A percentile compares a stretch with the other conserved stretches of the same genome.
These are phyloP conservation scores for Nerophis ophidion DNA, from an alignment of 2,113 vertebrate species.

Conservation along the genomic window DNA sequence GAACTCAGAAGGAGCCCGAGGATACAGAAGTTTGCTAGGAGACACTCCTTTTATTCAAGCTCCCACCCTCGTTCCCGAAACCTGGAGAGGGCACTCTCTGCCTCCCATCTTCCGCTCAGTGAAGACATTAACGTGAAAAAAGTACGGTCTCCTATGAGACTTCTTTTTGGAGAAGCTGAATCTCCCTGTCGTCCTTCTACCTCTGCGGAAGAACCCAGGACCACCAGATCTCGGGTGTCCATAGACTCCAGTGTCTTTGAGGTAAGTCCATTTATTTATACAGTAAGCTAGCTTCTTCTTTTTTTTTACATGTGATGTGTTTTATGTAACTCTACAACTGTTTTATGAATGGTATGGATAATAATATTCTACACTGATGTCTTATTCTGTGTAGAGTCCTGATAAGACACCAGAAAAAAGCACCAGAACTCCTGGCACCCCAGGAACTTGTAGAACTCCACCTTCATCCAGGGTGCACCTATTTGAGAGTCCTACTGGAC, in stretches of 20 bases:
- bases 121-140: constrained; percentile 37
- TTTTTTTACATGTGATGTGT: no score
- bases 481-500: constrained; percentile 38
- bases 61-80: constrained; percentile 73
- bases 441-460: constrained; percentile 24
- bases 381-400: constrained; percentile 53
- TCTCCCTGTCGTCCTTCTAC: constrained; percentile 52
- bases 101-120: constrained; percentile 52
- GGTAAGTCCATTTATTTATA: constrained; percentile 59
- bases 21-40: constrained; percentile 76
- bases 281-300: no score
- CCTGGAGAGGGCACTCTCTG: constrained; percentile 63
- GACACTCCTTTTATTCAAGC: constrained; percentile 77
- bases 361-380: neutral
- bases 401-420: constrained; percentile 69
- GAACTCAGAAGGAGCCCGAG: constrained; percentile 85
- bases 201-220: constrained; percentile 40
- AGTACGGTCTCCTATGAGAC: constrained; percentile 78
- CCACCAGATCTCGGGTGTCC: constrained; percentile 53
- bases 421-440: constrained; percentile 22
- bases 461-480: constrained; percentile 13
- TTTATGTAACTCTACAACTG: neutral
- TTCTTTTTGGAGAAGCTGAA: constrained; percentile 84
- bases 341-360: neutral
- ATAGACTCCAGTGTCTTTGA: constrained; percentile 65